phyloP scores from a whole-genome alignment of 2,797 vertebrate species.

The Distichodus sexfasciatus region DNA sequence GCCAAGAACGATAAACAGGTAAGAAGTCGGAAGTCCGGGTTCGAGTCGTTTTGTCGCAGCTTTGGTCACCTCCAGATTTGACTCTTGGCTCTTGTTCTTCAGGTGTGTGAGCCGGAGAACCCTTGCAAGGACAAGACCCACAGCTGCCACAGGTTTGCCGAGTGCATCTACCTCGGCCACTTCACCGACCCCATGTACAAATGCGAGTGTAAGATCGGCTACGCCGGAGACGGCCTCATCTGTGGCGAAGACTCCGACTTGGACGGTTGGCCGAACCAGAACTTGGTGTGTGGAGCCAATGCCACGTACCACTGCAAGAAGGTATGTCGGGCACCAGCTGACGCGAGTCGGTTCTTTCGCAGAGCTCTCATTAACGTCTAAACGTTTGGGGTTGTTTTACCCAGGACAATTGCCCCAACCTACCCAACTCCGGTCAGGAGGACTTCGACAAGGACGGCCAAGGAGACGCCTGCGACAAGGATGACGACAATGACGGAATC shows the following conservation, averaged over 20 bases:
- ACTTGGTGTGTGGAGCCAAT: constrained; percentile 89
- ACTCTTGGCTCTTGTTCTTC: constrained; percentile 12
- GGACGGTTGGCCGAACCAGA: constrained; percentile 98
- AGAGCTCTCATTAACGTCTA: no score
- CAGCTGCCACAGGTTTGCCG: constrained; percentile 87
- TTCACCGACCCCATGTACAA: constrained; percentile 98
- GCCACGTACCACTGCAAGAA: constrained; percentile 91
- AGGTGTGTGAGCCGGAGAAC: constrained; percentile 96
- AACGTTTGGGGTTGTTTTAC: neutral
- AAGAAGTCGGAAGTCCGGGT: no score
- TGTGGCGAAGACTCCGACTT: constrained; percentile 97
- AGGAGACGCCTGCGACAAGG: constrained; percentile 95
- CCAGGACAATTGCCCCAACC: constrained; percentile 94
- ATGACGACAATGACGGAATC: constrained; percentile 94
- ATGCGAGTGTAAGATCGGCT: constrained; percentile 93
- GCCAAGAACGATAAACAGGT: constrained; percentile 91
- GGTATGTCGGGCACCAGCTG: constrained; percentile 66
- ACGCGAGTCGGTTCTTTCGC: no score
- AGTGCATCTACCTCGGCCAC: constrained; percentile 93
- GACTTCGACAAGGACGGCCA: constrained; percentile 96
- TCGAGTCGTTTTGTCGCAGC: no score
- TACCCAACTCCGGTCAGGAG: constrained; percentile 97
- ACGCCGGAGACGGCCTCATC: constrained; percentile 92
- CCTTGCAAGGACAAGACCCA: constrained; percentile 94
- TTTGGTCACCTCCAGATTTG: no score